These are phyloP conservation scores for Nothocercus nigrocapillus DNA, from an alignment of 2,113 vertebrate genomes.

Conservation along the genomic window DNA sequence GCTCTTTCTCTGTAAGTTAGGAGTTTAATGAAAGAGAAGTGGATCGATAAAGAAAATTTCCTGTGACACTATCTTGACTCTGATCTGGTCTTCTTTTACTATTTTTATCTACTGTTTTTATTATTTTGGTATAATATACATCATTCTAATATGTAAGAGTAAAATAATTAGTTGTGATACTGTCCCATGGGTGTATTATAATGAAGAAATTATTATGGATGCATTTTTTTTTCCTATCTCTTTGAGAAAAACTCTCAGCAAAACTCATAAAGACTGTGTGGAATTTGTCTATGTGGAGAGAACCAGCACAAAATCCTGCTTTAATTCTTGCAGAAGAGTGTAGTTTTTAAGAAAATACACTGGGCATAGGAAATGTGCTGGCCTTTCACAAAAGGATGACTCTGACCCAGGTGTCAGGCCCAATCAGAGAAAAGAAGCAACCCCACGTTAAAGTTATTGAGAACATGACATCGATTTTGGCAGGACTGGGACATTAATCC, in stretches of 20 bases:
- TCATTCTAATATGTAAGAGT: neutral
- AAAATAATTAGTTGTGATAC: neutral
- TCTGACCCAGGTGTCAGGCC: neutral
- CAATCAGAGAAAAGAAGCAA: neutral
- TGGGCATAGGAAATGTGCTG: neutral
- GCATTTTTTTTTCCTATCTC: neutral
- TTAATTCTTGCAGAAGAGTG: neutral
- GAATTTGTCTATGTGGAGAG: neutral
- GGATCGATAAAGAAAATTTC: neutral
- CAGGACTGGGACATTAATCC: neutral
- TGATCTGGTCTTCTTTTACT: neutral
- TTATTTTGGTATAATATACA: conserved; percentile 53
- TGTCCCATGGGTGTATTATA: neutral
- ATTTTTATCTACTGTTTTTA: neutral
- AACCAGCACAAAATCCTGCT: neutral
- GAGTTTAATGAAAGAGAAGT: neutral
- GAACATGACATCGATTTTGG: neutral
- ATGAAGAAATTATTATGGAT: neutral
- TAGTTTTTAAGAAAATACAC: neutral
- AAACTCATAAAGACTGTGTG: neutral
- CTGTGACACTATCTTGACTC: neutral
- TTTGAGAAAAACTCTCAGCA: neutral
- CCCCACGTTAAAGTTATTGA: neutral
- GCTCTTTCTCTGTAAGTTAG: neutral
- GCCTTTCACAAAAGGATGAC: neutral